A percentile compares a stretch with the other conserved stretches of the same genome.
These are phyloP conservation scores for Siderastrea siderea DNA, from an alignment of 92 coral and sea anemone genomes.

Conservation along the genomic window DNA sequence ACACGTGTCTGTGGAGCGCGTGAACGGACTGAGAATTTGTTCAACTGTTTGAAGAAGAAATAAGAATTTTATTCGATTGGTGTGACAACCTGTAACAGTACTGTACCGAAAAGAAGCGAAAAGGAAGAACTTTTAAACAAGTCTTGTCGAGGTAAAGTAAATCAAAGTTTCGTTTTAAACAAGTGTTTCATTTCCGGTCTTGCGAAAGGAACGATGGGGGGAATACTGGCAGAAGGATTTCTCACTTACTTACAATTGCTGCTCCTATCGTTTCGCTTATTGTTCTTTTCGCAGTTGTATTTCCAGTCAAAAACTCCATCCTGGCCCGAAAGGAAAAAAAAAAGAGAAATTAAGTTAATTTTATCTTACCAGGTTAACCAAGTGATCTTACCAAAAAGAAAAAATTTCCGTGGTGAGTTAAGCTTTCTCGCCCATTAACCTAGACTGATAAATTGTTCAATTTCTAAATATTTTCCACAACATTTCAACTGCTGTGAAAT, in stretches of 20 bases:
- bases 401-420: background rate
- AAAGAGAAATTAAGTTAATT: background rate
- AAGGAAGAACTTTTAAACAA: background rate
- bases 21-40: background rate
- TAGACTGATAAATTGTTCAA: background rate
- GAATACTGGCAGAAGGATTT: background rate
- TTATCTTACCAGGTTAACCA: background rate
- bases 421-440: background rate
- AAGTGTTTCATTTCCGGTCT: background rate
- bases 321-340: background rate
- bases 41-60: background rate
- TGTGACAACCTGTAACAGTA: background rate
- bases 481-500: background rate
- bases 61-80: background rate
- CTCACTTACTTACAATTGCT: background rate
- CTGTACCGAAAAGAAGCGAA: background rate
- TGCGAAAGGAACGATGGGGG: background rate
- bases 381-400: no score
- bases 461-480: background rate
- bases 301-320: background rate
- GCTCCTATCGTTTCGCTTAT: background rate
- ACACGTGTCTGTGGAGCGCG: background rate
- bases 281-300: background rate
- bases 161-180: background rate
- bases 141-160: slow-evolving; percentile 5